phyloP scores from a whole-genome alignment of 2,888 invertebrate species.

The Nomada fabriciana region DNA sequence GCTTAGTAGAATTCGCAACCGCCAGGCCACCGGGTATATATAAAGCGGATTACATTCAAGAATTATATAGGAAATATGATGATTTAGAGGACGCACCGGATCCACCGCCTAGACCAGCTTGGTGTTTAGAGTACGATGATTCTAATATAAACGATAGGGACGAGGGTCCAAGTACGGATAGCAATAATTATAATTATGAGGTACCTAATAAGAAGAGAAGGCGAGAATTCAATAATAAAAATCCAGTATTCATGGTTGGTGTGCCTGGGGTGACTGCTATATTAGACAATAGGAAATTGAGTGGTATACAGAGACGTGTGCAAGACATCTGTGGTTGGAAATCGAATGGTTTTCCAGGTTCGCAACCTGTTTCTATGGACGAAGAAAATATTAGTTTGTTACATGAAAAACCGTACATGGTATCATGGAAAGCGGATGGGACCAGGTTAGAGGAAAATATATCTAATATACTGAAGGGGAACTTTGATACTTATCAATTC shows the following conservation, averaged over 20 bases:
- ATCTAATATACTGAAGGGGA: conserved; percentile 22
- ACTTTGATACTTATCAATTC: conserved; percentile 1
- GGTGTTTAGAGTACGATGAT: conserved; percentile 90
- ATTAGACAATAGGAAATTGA: conserved; percentile 86
- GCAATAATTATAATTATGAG: conserved; percentile 42
- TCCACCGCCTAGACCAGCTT: conserved; percentile 93
- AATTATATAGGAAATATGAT: conserved; percentile 93
- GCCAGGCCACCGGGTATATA: conserved; percentile 98
- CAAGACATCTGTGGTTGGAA: conserved; percentile 94
- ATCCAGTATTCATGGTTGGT: conserved; percentile 94
- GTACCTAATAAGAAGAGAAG: conserved; percentile 82
- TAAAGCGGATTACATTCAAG: conserved; percentile 97
- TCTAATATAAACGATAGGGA: conserved; percentile 72
- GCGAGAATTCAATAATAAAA: conserved; percentile 86
- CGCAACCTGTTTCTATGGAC: conserved; percentile 99
- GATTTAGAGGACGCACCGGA: conserved; percentile 87
- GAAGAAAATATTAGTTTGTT: conserved; percentile 91
- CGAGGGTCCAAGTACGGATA: conserved; percentile 68
- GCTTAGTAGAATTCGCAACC: conserved; percentile 90
- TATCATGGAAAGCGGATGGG: conserved; percentile 99
- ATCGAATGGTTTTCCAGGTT: conserved; percentile 95
- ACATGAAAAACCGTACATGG: conserved; percentile 93
- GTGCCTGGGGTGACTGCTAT: conserved; percentile 92
- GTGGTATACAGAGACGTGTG: conserved; percentile 89
- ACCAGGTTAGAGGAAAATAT: conserved; percentile 88